Percentiles rank a stretch among this genome's conserved stretches.
Evolutionary conservation across 2,888 invertebrate species (phyloP).

Genomic region (Tiliacea citrago): DNA sequence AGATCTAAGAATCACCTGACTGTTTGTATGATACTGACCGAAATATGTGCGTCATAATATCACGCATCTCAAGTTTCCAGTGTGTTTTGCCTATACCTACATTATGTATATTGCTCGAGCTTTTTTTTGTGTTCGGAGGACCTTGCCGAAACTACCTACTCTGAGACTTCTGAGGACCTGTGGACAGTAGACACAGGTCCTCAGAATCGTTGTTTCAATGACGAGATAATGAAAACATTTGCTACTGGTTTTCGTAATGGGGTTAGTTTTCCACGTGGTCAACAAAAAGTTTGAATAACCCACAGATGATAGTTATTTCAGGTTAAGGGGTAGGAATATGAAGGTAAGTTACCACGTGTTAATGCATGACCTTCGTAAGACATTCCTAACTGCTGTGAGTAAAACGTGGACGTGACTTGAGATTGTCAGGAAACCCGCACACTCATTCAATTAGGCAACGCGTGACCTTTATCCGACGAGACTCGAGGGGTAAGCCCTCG

Average conservation of each 20-base stretch:
- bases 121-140: background rate
- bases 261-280: background rate
- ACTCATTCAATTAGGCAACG: constrained; percentile 31
- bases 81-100: background rate
- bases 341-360: background rate
- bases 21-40: background rate
- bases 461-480: constrained; percentile 23
- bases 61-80: background rate
- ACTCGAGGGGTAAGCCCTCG: background rate
- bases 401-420: constrained; percentile 23
- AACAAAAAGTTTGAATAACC: background rate
- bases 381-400: constrained; percentile 22
- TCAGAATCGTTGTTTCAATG: too few relatives aligned
- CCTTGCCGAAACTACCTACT: too few relatives aligned
- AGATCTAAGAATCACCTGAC: background rate
- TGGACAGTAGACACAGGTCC: too few relatives aligned
- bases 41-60: background rate
- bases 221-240: background rate
- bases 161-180: too few relatives aligned
- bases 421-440: constrained; percentile 20
- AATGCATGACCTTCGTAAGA: background rate
- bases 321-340: background rate
- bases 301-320: background rate
- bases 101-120: background rate
- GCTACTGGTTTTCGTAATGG: background rate